phyloP scores from a whole-genome alignment of 2,113 vertebrate genomes.

The Mustela nigripes region DNA sequence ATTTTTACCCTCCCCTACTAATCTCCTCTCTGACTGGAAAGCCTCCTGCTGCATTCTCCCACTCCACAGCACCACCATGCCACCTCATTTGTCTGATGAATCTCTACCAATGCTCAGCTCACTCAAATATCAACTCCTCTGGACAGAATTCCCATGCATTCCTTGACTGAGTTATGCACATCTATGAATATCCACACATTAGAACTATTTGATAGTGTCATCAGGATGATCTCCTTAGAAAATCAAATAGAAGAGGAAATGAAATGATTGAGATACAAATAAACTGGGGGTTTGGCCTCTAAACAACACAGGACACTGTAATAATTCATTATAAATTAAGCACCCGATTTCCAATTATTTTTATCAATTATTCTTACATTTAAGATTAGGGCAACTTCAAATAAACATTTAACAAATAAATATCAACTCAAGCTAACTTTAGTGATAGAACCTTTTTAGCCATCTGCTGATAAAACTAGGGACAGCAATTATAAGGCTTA shows the following conservation, averaged over 20 bases:
- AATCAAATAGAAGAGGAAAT: neutral
- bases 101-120: neutral
- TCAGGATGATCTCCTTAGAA: neutral
- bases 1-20: neutral
- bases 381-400: neutral
- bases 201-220: neutral
- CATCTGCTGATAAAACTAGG: neutral
- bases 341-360: neutral
- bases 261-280: neutral
- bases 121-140: neutral
- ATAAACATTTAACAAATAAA: neutral
- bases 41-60: neutral
- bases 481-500: neutral
- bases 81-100: neutral
- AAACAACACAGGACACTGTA: neutral
- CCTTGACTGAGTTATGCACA: neutral
- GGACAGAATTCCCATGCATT: neutral
- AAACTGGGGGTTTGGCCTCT: neutral
- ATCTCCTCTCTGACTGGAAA: neutral
- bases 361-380: neutral
- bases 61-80: accelerated
- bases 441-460: neutral
- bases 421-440: neutral
- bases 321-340: neutral
- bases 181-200: neutral